Base-by-base conservation (phyloP, 1,140 invertebrate species). In the Dinothrombium tinctorium region DNA sequence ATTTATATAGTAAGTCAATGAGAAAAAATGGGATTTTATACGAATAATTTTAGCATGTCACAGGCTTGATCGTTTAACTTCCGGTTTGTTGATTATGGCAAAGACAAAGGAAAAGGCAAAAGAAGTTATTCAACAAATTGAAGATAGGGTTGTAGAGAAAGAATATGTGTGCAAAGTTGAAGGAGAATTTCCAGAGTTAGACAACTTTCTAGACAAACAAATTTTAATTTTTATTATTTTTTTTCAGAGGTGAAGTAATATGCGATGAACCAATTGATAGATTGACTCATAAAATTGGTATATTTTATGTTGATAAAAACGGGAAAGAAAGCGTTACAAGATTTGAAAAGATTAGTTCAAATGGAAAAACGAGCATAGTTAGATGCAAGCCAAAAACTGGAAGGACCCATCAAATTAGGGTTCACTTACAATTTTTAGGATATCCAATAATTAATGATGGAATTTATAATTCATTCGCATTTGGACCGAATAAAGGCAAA, bases 361-460 rank as follows among this genome's bases (percentile, higher is more conserved):
- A 92, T 61, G 69, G 70, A 3, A 76, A 74, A 51, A 78, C 81
- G 0, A 94, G 84, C 52, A 78, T 96, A 19, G 84, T 98, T 2
- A 63, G 78, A 15, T 94, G 87, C 61, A 73, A 74, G 47, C 60
- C 90, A 0, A 73, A 79, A 50, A 95, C 90, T 2, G 92, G 92
- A 0, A 64, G 92, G 45, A 98, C 95, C 73, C 92, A 98, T 60
- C 92, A 98, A 60, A 96, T 98, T 46, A 68, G 92, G 44, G 86
- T 98, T n/a, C 92, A 98, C 62, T 68, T 96, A 26, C 92, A 98
- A 57, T 98, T 81, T 61, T 66, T 96, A 49, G 90, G 87, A 40
- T 82, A 82, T 64, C 92, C 92, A 2, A 92, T 98, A 41, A 72
- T 90, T 2, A 95, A 95, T 56, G 92, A 98, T 60, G 80, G 83